Evolutionary conservation across 2,113 vertebrate species (phyloP).

Genomic region (Sinocyclocheilus grahami): DNA sequence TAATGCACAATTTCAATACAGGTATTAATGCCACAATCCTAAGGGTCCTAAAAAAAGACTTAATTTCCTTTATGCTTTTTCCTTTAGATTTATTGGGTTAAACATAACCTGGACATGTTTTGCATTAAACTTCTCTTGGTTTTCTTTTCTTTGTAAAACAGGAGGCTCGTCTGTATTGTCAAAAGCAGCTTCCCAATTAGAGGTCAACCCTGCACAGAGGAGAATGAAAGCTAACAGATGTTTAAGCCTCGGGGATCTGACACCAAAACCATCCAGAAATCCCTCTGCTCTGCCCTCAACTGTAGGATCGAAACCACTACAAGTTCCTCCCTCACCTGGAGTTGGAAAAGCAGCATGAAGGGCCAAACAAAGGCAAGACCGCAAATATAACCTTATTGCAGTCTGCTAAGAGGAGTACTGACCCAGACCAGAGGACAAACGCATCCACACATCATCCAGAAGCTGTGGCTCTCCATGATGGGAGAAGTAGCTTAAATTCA

Average conservation of each 20-base stretch:
- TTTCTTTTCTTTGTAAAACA: slow-evolving; percentile 5
- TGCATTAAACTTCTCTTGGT: not conserved
- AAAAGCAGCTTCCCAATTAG: not conserved
- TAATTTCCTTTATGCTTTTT: not conserved
- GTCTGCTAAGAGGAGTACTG: not conserved
- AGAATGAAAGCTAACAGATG: not conserved
- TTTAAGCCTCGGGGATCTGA: not conserved
- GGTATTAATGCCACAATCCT: not conserved
- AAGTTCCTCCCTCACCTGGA: not conserved
- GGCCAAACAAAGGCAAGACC: not conserved
- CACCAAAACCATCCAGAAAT: not conserved
- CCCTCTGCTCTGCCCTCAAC: not conserved
- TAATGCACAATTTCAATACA: not conserved
- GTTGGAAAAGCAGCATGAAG: not conserved
- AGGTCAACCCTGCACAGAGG: slow-evolving; percentile 19
- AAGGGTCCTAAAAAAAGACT: not conserved
- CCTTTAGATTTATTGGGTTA: not conserved
- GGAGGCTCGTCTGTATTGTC: not conserved
- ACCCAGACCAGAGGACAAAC: too few species aligned
- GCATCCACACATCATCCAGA: not conserved
- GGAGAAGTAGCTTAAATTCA: not conserved
- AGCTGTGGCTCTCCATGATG: not conserved
- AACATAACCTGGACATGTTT: not conserved
- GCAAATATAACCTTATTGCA: slow-evolving; percentile 10
- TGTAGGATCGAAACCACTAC: not conserved